Evolutionary conservation across 2,888 invertebrate genomes (phyloP), one percentile per base, ranked within the genome.

Genomic region (Nemapogon koenigi): DNA sequence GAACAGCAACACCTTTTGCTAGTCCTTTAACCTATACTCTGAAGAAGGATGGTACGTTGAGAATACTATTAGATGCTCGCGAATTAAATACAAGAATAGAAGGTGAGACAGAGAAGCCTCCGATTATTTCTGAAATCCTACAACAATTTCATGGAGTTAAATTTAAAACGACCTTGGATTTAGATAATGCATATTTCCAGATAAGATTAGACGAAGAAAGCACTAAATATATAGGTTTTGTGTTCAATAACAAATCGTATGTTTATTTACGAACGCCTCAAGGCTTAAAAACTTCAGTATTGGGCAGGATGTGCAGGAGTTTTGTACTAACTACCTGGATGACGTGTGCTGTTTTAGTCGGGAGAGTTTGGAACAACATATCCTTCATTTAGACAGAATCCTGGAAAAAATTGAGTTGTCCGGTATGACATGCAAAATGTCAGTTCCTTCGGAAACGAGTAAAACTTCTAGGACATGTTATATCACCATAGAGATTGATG

Each of bases 1-100:
- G 52, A 32, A 50, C 51, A 7, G 40, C 41, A 4, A 53, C 53
- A 17, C 44, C 48, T 1, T 57, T 49, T 41, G 47, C 51, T n/a
- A 57, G 55, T 30, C 59, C 56, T 1, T 33, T 57, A 13, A 47
- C 52, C 2, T 48, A 51, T 4, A 49, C 50, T 0, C 26, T 43
- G 16, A 59, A 57, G 38, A 55, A 49, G 28, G 52, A 58, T 37
- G 52, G 51, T 1, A 39, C 43, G 6, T 40, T 57, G 2, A 41
- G 59, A 3, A 44, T 59, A 15, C 53, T 57, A 41, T 38, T 57
- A 13, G 57, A 59, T 41, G 57, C 56, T 0, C 27, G 59, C 7
- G 45, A 41, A 31, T 27, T 58, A 1, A 59, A 60, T 43, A 43
- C 43, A 8, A 33, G 44, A 16, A 56, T 60, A 31, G 45, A 51